Evolutionary conservation across 2,113 vertebrate genomes (phyloP), one percentile per base, ranked within the genome.

Genomic region (Engraulis encrasicolus): DNA sequence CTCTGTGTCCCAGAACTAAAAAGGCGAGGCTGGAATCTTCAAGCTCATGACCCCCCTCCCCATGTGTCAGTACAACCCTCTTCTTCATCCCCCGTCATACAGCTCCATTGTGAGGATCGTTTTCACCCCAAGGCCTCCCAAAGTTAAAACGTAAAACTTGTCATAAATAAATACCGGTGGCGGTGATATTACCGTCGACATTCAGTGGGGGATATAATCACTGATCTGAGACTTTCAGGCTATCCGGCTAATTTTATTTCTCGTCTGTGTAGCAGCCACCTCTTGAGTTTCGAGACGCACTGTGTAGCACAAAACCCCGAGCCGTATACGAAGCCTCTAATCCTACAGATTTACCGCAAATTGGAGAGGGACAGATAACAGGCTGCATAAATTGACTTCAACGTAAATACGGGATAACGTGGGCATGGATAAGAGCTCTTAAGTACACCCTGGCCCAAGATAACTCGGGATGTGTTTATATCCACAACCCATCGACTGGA

Each of bases 271-370:
- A 12, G n/a, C n/a, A n/a, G 31, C 34, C 11, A 27, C 31, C 15
- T 74, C 27, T 74, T 74, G 23, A 74, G 31, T 74, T 31, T 14
- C 34, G 6, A 74, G 31, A 74, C 66, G 31, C 23, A 34, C 27
- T 36, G 23, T 15, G 83, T n/a, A n/a, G n/a, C n/a, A 81, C 61
- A 79, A 91, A 89, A 88, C 82, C 80, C 83, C 85, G 66, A 90
- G 84, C 77, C 85, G 78, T 18, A 6, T 77, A 34, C 82, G 80
- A 87, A 87, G 48, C 50, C 45, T 82, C 85, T 85, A 82, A 87
- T 84, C 81, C 14, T 6, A 45, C 52, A 66, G 81, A 77, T 84
- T 84, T 82, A 48, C 82, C 38, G 48, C 85, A 6, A 34, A 0
- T 54, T 84, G 52, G 78, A 87, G 81, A 81, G 74, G 78, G 19